A percentile compares a stretch with the other conserved stretches of the same genome.
These are phyloP conservation scores for Planococcus citri DNA, from an alignment of 1,140 invertebrate species.

Conservation along the genomic window DNA sequence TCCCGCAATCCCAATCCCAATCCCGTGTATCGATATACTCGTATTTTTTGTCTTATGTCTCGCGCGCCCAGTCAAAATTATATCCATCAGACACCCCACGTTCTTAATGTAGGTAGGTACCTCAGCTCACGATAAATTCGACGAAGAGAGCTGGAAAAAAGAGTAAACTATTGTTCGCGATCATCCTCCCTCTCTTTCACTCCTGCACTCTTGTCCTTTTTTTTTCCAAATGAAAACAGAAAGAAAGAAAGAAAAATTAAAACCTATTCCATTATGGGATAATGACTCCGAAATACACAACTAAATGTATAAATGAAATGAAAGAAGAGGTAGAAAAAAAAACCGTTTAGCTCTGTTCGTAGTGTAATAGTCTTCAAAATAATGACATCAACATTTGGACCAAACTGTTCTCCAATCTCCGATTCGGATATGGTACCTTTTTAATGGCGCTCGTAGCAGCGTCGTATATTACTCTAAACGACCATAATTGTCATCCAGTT, in stretches of 20 bases:
- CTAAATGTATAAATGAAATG: no score
- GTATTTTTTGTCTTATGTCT: no score
- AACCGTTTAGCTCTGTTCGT: slow-evolving; percentile 2
- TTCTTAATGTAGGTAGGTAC: neutral
- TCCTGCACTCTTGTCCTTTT: no score
- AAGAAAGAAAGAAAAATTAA: neutral
- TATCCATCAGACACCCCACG: neutral
- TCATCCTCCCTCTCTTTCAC: no score
- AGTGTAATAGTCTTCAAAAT: slow-evolving; percentile 12
- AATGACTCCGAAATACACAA: neutral
- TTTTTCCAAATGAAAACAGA: neutral
- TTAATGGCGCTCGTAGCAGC: neutral
- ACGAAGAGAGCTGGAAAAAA: neutral
- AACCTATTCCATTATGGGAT: neutral
- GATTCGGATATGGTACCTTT: neutral
- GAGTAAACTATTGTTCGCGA: no score
- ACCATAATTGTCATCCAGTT: slow-evolving; percentile 5
- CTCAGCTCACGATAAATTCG: neutral
- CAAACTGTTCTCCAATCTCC: no score
- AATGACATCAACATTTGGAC: slow-evolving; percentile 5
- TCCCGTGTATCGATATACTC: no score
- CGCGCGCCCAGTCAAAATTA: no score
- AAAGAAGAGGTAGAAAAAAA: no score
- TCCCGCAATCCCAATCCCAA: no score
- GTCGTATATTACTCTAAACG: slow-evolving; percentile 9